Base-by-base conservation (phyloP, 2,888 invertebrate species). In the Lingula anatina region DNA sequence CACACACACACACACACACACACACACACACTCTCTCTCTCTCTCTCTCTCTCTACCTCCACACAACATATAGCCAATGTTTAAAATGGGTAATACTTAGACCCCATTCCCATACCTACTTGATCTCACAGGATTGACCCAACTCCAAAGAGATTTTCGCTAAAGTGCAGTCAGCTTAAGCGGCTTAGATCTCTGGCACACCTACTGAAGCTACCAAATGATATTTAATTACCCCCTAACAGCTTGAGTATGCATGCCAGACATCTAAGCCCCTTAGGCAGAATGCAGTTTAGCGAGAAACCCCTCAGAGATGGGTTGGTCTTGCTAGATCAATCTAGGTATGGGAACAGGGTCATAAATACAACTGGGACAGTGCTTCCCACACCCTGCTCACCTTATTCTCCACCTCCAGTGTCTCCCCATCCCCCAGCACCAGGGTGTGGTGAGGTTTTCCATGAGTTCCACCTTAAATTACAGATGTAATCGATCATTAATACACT, bases 401-500 rank as follows among this genome's bases (percentile, higher is more conserved):
- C 18, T 20, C 20, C 20, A n/a, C 20, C 18, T 20, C 7, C 15
- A n/a, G 12, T 39, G n/a, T 39, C 12, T 9, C 39, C 7, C 39
- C 20, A 12, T 18, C 15, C 7, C 39, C 20, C 15, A 39, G n/a
- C 7, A 39, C 39, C 20, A 39, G 7, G 7, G 39, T 39, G 39
- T 39, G 39, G 15, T 39, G 39, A 39, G n/a, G 7, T 12, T n/a
- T 7, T 18, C 15, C 20, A 9, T 12, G 7, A 18, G n/a, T 39
- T n/a, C n/a, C 9, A 12, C 9, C n/a, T 31, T 12, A 9, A 31
- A n/a, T 31, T 12, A 9, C 35, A 31, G 35, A 31, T n/a, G 9
- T n/a, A 12, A 47, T 53, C 31, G 52, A 45, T 53, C 56, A 47
- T 54, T 49, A 47, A 53, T 46, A 45, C 48, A 50, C 55, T 49